Evolutionary conservation across 2,797 vertebrate genomes (phyloP).

Genomic region (Lates japonicus): DNA sequence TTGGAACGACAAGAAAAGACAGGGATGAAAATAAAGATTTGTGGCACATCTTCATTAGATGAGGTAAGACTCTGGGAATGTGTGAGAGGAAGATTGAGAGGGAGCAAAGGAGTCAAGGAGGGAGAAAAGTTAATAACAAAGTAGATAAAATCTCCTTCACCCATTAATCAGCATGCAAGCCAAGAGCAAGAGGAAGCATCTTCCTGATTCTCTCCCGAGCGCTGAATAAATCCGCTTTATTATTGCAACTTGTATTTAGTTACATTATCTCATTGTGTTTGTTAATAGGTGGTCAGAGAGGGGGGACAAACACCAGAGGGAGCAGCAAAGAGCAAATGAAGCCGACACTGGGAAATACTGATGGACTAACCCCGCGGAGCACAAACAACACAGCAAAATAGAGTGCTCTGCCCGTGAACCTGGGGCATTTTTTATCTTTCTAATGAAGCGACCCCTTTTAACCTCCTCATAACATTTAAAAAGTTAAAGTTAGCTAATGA

Average conservation of each 20-base stretch:
- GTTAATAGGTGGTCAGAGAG: slow-evolving; percentile 70
- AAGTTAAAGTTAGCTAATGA: slow-evolving; percentile 53
- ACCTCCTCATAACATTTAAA: slow-evolving; percentile 57
- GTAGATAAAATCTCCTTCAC: slow-evolving; percentile 70
- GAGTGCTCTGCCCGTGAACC: slow-evolving; percentile 29
- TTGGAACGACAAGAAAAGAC: slow-evolving; percentile 55
- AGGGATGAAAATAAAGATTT: slow-evolving; percentile 48
- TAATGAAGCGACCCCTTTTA: slow-evolving; percentile 71
- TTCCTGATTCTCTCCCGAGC: slow-evolving; percentile 43
- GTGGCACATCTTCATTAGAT: slow-evolving; percentile 63
- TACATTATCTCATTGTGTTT: slow-evolving; percentile 72
- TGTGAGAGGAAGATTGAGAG: slow-evolving; percentile 61
- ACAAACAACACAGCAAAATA: slow-evolving; percentile 63
- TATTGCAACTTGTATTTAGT: slow-evolving; percentile 60
- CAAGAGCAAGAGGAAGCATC: slow-evolving; percentile 55
- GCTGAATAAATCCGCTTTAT: slow-evolving; percentile 61
- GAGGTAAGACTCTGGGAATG: slow-evolving; percentile 65
- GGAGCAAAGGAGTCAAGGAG: slow-evolving; percentile 62
- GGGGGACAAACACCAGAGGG: slow-evolving; percentile 67
- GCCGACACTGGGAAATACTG: slow-evolving; percentile 44
- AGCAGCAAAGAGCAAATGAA: slow-evolving; percentile 63
- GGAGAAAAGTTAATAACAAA: slow-evolving; percentile 70
- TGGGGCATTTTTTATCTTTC: slow-evolving; percentile 54
- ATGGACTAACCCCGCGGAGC: slow-evolving; percentile 58
- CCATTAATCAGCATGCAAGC: slow-evolving; percentile 69